Percentiles rank a stretch among this genome's conserved stretches.
Evolutionary conservation across 2,797 vertebrate genomes (phyloP).

Genomic region (Leptatherina wallacei): DNA sequence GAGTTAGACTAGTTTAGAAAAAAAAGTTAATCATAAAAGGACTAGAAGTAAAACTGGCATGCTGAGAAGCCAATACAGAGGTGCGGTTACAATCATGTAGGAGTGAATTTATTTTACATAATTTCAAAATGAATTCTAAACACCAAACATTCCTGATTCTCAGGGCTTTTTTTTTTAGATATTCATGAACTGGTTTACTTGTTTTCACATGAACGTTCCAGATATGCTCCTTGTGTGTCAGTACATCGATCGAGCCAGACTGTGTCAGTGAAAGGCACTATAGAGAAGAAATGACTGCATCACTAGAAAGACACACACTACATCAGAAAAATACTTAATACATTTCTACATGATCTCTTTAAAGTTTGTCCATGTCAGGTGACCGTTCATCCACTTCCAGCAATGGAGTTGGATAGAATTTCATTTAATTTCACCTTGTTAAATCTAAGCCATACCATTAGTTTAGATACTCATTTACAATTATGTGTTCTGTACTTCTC

Average conservation of each 20-base stretch:
- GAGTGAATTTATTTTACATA: constrained; percentile 18
- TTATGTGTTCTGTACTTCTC: background rate
- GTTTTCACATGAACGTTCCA: constrained; percentile 33
- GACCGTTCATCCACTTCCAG: constrained; percentile 32
- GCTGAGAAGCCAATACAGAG: constrained; percentile 15
- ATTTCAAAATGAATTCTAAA: constrained; percentile 1
- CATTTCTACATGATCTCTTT: constrained; percentile 40
- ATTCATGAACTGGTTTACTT: constrained; percentile 28
- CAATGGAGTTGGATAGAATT: constrained; percentile 20
- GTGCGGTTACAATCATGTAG: constrained; percentile 20
- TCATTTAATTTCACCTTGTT: constrained; percentile 34
- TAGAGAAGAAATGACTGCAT: constrained; percentile 74
- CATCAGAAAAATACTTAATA: constrained; percentile 61
- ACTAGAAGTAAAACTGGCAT: constrained; percentile 28
- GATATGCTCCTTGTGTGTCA: constrained; percentile 52
- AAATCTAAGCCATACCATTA: constrained; percentile 10
- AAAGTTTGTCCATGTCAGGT: constrained; percentile 31
- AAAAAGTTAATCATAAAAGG: constrained; percentile 16
- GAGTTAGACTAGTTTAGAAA: constrained; percentile 15
- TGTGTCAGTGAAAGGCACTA: constrained; percentile 79
- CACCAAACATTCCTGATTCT: constrained; percentile 30
- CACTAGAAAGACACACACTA: constrained; percentile 63
- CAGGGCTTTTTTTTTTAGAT: constrained; percentile 7
- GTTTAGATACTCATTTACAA: background rate
- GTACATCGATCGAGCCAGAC: constrained; percentile 60